Percentiles rank a stretch among this genome's conserved stretches.
Evolutionary conservation across 2,113 vertebrate species (phyloP).

Genomic region (Conger conger): DNA sequence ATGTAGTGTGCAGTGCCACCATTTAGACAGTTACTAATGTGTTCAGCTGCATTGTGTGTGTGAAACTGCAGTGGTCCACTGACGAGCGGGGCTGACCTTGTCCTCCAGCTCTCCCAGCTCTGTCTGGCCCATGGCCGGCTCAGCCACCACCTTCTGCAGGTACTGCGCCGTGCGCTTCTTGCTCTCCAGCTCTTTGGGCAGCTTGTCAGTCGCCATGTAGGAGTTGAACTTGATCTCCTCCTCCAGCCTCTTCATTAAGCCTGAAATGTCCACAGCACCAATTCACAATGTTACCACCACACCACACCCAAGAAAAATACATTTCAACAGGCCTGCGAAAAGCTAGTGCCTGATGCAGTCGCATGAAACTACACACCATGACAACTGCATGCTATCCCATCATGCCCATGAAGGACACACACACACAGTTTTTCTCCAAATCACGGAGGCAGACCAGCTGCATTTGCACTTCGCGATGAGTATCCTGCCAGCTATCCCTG

Average conservation of each 20-base stretch:
- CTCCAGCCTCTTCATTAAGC: slow-evolving; percentile 90
- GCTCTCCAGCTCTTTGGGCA: slow-evolving; percentile 86
- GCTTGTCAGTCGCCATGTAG: slow-evolving; percentile 89
- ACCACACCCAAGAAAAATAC: neutral
- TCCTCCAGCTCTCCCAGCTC: slow-evolving; percentile 83
- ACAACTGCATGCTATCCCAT: too few species aligned
- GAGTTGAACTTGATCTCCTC: slow-evolving; percentile 94
- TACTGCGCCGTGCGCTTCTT: slow-evolving; percentile 77
- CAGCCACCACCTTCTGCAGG: slow-evolving; percentile 84
- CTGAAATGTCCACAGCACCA: slow-evolving; percentile 56
- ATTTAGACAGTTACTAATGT: neutral
- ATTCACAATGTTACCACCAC: neutral
- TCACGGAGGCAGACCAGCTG: too few species aligned
- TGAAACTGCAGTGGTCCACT: neutral
- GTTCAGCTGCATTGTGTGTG: neutral
- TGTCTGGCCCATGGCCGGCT: slow-evolving; percentile 87
- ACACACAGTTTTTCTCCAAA: too few species aligned
- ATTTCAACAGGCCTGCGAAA: neutral
- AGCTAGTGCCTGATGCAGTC: neutral
- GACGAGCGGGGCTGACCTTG: slow-evolving; percentile 67
- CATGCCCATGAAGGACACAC: too few species aligned
- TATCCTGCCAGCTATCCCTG: too few species aligned
- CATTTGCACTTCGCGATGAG: too few species aligned
- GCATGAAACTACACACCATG: too few species aligned
- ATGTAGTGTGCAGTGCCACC: neutral